Conservation (phyloP, 2,888 invertebrate species). For the Silvanus unidentatus region DNA sequence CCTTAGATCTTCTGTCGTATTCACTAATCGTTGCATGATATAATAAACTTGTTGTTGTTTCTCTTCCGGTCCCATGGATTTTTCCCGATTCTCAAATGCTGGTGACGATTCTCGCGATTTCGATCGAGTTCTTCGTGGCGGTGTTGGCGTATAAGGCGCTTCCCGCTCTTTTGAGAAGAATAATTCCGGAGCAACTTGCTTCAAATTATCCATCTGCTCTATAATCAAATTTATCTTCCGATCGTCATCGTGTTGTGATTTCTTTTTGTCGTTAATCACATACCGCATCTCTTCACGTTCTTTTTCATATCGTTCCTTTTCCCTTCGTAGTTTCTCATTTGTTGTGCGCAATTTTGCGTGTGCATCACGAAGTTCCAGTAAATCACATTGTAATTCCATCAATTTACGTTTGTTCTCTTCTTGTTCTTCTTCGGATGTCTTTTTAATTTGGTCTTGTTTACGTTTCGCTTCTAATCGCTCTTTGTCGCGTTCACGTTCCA, state of each 20-base stretch:
- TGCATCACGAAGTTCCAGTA: conserved; percentile 82
- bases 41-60: conserved; percentile 38
- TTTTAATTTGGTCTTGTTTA: conserved; percentile 77
- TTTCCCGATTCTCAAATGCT: conserved; percentile 50
- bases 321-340: conserved; percentile 82
- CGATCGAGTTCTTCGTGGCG: conserved; percentile 63
- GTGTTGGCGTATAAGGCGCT: conserved; percentile 59
- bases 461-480: conserved; percentile 82
- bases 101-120: conserved; percentile 69
- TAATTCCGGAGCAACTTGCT: conserved; percentile 70
- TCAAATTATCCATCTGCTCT: conserved; percentile 68
- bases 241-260: conserved; percentile 61
- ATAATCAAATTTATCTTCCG: conserved; percentile 65
- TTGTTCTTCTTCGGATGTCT: conserved; percentile 80
- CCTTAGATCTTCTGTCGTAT: conserved; percentile 62
- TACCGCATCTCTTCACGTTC: conserved; percentile 62
- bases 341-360: conserved; percentile 87
- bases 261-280: conserved; percentile 47
- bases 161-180: conserved; percentile 48
- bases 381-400: conserved; percentile 77
- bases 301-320: conserved; percentile 78
- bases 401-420: conserved; percentile 82
- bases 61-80: conserved; percentile 44
- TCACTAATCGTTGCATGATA: conserved; percentile 59
- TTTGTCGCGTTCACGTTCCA: conserved; percentile 84